Base-by-base conservation (phyloP, 2,797 vertebrate species). In the Poeciliopsis presidionis region DNA sequence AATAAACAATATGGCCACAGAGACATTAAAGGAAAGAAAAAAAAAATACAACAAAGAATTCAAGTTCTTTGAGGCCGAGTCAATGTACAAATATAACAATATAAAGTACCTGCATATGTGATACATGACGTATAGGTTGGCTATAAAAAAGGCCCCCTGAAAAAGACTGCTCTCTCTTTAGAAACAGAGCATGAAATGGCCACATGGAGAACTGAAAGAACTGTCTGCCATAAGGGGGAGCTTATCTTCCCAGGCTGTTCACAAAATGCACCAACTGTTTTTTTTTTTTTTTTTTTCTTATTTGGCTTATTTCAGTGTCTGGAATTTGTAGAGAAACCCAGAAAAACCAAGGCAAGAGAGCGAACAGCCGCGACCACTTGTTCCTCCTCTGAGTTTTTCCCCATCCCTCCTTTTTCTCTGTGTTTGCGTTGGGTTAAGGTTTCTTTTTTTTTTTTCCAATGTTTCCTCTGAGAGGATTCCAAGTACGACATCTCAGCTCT, bases 31-130 rank as follows among this genome's bases (percentile, higher is more conserved):
- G 57, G 73, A 83, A 81, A 82, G 63, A 45, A 79, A 12, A 45
- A 18, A 83, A 45, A 81, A 79, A 79, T 33, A 88, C 72, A 87
- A 85, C 74, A 84, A 89, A 92, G 82, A 86, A 91, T 94, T 94
- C 93, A 95, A 93, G 89, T 94, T 94, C 92, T 95, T 93, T 90
- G 90, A 94, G 90, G 89, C 86, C 74, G 67, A 94, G 89, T 94
- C 92, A 90, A 90, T 94, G 93, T 94, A 93, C 92, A 91, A 93
- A 93, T 82, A 82, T 77, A 85, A 79, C 77, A 85, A 92, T 81
- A 94, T 93, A 95, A 95, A 94, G 94, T 96, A 95, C 94, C 95
- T 96, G 96, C 92, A 93, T 95, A 94, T 93, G 93, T 93, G 91
- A 94, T 95, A 94, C 92, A 93, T 93, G 89, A 97, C 94, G 92